phyloP scores from a whole-genome alignment of 1,140 invertebrate species.

The Phymastichus coffea region DNA sequence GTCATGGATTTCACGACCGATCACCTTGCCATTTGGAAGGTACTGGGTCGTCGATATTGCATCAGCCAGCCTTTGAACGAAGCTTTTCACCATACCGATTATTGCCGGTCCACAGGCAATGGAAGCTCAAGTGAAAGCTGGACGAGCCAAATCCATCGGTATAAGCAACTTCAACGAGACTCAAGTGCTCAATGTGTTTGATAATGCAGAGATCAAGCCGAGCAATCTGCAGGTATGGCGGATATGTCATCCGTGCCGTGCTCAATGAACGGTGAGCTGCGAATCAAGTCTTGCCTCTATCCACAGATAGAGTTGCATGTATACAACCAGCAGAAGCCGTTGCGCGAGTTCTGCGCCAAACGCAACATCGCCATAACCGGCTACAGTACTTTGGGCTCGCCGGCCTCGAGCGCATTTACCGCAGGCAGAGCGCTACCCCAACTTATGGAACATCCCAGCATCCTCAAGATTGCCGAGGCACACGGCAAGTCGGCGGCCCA shows the following conservation, averaged over 20 bases:
- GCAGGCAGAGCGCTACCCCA: constrained; percentile 61
- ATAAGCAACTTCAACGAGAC: constrained; percentile 77
- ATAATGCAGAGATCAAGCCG: constrained; percentile 66
- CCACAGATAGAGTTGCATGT: constrained; percentile 77
- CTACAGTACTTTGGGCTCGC: constrained; percentile 80
- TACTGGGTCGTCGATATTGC: constrained; percentile 34
- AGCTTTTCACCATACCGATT: constrained; percentile 40
- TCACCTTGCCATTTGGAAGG: constrained; percentile 74
- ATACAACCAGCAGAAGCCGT: constrained; percentile 75
- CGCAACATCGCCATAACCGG: constrained; percentile 76
- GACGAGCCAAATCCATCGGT: constrained; percentile 69
- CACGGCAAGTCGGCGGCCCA: constrained; percentile 75
- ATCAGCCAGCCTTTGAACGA: constrained; percentile 37
- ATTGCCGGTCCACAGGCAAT: constrained; percentile 70
- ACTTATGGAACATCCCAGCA: constrained; percentile 66
- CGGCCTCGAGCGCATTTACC: constrained; percentile 53
- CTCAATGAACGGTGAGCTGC: neutral
- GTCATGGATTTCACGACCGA: constrained; percentile 65
- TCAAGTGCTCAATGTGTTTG: constrained; percentile 67
- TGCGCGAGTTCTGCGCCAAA: constrained; percentile 72
- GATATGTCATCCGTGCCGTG: neutral
- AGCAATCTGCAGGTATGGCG: constrained; percentile 66
- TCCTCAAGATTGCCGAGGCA: constrained; percentile 67
- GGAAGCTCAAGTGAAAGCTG: constrained; percentile 70
- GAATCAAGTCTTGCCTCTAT: neutral